Conservation (phyloP, 2,797 vertebrate genomes). For the Myiothlypis chrysogaster region DNA sequence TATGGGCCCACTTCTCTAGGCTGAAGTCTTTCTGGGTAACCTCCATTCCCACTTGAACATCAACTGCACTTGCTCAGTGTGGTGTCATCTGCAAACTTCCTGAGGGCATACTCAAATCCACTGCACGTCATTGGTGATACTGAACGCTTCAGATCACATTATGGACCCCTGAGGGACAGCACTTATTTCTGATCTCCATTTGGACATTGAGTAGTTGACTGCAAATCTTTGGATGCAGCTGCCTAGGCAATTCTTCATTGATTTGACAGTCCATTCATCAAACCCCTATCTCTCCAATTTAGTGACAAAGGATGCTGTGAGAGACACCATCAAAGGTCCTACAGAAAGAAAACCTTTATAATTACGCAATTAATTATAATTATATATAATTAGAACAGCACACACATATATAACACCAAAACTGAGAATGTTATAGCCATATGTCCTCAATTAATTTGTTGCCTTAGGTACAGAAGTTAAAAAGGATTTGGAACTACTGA, state of each 20-base stretch:
- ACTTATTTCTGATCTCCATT: background rate
- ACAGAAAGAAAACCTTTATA: background rate
- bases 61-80: fast-evolving
- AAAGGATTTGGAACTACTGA: background rate
- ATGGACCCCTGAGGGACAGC: background rate
- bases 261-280: background rate
- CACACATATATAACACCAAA: background rate
- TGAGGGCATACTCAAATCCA: background rate
- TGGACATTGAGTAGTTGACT: background rate
- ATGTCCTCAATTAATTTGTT: background rate
- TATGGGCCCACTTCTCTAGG: background rate
- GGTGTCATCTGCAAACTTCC: background rate
- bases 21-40: background rate
- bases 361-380: background rate
- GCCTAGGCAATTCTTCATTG: background rate
- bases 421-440: background rate
- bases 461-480: background rate
- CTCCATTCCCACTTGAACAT: background rate
- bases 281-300: background rate
- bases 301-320: background rate
- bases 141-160: background rate
- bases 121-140: fast-evolving
- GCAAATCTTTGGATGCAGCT: background rate
- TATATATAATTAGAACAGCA: background rate
- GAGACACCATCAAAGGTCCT: background rate